A percentile compares a stretch with the other conserved stretches of the same genome.
These are phyloP conservation scores for Quadroppia sp. DNA, from an alignment of 2,888 invertebrate genomes.

Conservation along the genomic window DNA sequence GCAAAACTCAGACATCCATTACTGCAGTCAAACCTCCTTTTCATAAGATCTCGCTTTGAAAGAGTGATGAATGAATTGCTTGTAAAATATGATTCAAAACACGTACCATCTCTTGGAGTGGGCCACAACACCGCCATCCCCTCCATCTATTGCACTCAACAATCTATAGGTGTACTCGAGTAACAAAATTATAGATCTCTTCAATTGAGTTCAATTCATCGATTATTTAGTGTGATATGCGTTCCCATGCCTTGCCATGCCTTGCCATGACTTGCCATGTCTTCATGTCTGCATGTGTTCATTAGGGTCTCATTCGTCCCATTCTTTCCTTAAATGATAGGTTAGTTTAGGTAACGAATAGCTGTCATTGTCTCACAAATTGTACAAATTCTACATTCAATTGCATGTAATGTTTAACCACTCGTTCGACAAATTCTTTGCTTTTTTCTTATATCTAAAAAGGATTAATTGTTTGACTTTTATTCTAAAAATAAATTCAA, in stretches of 20 bases:
- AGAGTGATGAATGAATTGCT: conserved; percentile 21
- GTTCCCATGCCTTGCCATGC: background rate
- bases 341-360: conserved; percentile 23
- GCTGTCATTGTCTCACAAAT: background rate
- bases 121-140: background rate
- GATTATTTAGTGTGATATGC: conserved; percentile 5
- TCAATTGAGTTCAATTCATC: conserved; percentile 30
- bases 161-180: conserved; percentile 18
- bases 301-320: background rate
- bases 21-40: conserved; percentile 17
- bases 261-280: background rate
- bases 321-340: conserved; percentile 15
- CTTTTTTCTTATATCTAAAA: background rate
- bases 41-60: conserved; percentile 13
- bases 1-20: conserved; percentile 16
- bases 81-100: conserved; percentile 31
- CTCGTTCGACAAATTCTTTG: background rate
- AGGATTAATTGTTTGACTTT: no score
- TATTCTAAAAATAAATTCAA: no score
- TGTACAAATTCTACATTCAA: background rate
- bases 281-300: background rate
- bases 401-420: background rate
- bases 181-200: conserved; percentile 22
- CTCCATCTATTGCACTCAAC: background rate
- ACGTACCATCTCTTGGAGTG: conserved; percentile 6